phyloP scores from a whole-genome alignment of 1,140 invertebrate genomes.

The Daktulosphaira vitifoliae region DNA sequence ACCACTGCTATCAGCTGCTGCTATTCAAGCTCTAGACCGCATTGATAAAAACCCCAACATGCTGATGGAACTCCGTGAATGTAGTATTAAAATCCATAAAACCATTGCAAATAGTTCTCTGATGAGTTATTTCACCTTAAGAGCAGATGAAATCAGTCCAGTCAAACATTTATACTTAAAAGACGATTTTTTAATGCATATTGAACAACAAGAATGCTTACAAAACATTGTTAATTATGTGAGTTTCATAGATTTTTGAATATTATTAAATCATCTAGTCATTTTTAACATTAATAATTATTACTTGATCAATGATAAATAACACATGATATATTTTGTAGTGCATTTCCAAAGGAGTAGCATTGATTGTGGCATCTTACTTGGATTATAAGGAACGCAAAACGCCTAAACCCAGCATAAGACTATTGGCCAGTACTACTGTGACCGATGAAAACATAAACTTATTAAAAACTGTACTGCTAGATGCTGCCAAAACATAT shows the following conservation, averaged over 20 bases:
- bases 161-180: constrained; percentile 70
- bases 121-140: constrained; percentile 48
- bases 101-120: constrained; percentile 40
- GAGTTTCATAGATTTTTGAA: too few relatives aligned
- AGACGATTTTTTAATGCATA: constrained; percentile 42
- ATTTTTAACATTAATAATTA: too few relatives aligned
- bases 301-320: too few relatives aligned
- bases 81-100: constrained; percentile 48
- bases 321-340: too few relatives aligned
- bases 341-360: constrained; percentile 33
- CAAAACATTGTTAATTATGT: constrained; percentile 31
- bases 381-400: constrained; percentile 30
- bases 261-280: too few relatives aligned
- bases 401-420: constrained; percentile 30
- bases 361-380: constrained; percentile 31
- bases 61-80: constrained; percentile 50
- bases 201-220: constrained; percentile 15
- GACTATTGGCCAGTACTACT: constrained; percentile 31
- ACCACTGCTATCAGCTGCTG: constrained; percentile 79
- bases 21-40: constrained; percentile 65
- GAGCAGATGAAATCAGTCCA: constrained; percentile 58
- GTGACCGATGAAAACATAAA: constrained; percentile 27
- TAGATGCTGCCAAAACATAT: neutral
- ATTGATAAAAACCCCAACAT: constrained; percentile 60
- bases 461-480: neutral